These are phyloP conservation scores for Apodemia hepburni DNA, from an alignment of 2,888 invertebrate species.

Conservation along the genomic window DNA sequence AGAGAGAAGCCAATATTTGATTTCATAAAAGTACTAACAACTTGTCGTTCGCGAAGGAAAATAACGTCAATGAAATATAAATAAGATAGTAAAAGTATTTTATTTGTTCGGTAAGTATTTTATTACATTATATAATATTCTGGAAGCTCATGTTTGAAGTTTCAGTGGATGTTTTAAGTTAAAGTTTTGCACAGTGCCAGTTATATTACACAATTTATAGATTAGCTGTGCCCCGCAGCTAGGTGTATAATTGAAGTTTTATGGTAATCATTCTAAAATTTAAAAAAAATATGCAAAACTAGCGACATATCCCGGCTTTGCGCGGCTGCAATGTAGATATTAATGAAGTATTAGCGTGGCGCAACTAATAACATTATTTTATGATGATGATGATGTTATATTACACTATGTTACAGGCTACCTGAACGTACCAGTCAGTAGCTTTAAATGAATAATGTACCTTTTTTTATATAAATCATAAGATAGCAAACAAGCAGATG, in stretches of 20 bases:
- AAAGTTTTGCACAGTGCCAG: neutral
- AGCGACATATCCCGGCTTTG: no score
- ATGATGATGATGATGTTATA: neutral
- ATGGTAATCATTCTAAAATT: neutral
- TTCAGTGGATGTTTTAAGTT: neutral
- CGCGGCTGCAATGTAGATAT: no score
- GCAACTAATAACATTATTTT: neutral
- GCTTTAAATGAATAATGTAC: no score
- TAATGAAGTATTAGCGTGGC: neutral
- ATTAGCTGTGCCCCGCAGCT: neutral
- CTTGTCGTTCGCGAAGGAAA: conserved; percentile 2
- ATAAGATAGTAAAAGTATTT: conserved; percentile 5
- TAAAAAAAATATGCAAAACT: no score
- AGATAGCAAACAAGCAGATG: no score
- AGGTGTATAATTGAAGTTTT: neutral
- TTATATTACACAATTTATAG: neutral
- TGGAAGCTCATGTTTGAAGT: neutral
- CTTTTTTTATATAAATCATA: no score
- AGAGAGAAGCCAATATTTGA: conserved; percentile 6
- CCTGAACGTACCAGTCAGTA: no score
- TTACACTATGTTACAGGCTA: no score
- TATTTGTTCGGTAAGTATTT: neutral
- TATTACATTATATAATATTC: neutral
- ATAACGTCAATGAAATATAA: neutral
- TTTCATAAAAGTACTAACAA: conserved; percentile 12